phyloP scores from a whole-genome alignment of 2,888 invertebrate species.

The Aporophyla lueneburgensis region DNA sequence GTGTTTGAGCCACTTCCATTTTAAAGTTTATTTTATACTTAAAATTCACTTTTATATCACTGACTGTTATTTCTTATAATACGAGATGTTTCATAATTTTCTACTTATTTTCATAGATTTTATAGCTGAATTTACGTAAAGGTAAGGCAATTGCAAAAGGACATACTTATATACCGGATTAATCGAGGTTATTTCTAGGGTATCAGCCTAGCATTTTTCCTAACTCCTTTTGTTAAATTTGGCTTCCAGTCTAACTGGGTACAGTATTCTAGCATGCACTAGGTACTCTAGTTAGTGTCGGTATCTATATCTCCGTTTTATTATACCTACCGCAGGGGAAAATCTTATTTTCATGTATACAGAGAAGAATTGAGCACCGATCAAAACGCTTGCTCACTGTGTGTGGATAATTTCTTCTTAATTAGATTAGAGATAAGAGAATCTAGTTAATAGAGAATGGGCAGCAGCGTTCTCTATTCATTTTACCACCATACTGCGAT shows the following conservation, averaged over 20 bases:
- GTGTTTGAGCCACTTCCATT: conserved; percentile 89
- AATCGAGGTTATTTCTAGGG: too few species aligned
- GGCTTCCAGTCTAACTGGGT: background rate
- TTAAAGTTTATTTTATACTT: conserved; percentile 46
- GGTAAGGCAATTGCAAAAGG: conserved; percentile 13
- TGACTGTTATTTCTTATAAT: conserved; percentile 5
- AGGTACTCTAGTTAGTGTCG: too few species aligned
- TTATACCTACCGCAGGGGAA: background rate
- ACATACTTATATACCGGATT: conserved; percentile 20
- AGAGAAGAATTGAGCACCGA: background rate
- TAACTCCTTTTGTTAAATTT: too few species aligned
- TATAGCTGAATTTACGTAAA: background rate
- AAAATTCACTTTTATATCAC: conserved; percentile 47
- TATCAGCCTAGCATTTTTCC: background rate
- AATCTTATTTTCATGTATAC: background rate
- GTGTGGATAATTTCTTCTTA: background rate
- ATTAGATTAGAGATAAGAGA: too few species aligned
- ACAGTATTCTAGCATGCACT: background rate
- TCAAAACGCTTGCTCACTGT: background rate
- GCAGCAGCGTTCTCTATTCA: too few species aligned
- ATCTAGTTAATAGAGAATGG: too few species aligned
- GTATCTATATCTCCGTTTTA: background rate
- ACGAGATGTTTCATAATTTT: conserved; percentile 35
- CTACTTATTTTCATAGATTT: background rate
- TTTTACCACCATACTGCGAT: too few species aligned